phyloP scores from a whole-genome alignment of 2,888 invertebrate species.

The Loripinus fragilis region DNA sequence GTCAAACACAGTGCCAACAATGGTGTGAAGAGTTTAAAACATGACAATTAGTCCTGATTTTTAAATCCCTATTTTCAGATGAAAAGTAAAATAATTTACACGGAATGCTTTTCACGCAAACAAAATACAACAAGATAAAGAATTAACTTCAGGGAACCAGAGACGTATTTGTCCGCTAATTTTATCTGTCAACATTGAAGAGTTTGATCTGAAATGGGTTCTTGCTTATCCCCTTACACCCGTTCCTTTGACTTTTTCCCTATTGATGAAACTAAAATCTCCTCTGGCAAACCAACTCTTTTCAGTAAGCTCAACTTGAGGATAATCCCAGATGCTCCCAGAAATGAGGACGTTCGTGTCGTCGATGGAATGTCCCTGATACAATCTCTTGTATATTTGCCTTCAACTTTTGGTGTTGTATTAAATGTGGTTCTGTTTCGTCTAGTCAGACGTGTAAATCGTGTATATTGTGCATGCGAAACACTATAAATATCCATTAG shows the following conservation, averaged over 20 bases:
- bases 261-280: too few relatives aligned
- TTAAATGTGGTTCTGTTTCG: too few relatives aligned
- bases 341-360: slow-evolving; percentile 19
- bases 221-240: too few relatives aligned
- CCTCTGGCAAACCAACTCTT: too few relatives aligned
- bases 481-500: too few relatives aligned
- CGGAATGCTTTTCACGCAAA: background rate
- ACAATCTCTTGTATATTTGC: slow-evolving; percentile 20
- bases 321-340: background rate
- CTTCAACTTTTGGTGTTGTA: slow-evolving; percentile 18
- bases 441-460: too few relatives aligned
- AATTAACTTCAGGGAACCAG: slow-evolving; percentile 25
- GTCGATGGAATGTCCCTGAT: slow-evolving; percentile 36
- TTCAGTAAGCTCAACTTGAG: slow-evolving; percentile 26
- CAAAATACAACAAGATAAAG: slow-evolving; percentile 10
- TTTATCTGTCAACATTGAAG: slow-evolving; percentile 17
- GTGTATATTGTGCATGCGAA: background rate
- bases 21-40: slow-evolving; percentile 39
- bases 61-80: slow-evolving; percentile 41
- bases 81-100: slow-evolving; percentile 44
- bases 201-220: slow-evolving; percentile 31
- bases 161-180: slow-evolving; percentile 45
- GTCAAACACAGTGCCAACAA: background rate
- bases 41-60: slow-evolving; percentile 25
- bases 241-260: too few relatives aligned